phyloP scores from a whole-genome alignment of 2,888 invertebrate genomes.

The Eupithecia vulgata region DNA sequence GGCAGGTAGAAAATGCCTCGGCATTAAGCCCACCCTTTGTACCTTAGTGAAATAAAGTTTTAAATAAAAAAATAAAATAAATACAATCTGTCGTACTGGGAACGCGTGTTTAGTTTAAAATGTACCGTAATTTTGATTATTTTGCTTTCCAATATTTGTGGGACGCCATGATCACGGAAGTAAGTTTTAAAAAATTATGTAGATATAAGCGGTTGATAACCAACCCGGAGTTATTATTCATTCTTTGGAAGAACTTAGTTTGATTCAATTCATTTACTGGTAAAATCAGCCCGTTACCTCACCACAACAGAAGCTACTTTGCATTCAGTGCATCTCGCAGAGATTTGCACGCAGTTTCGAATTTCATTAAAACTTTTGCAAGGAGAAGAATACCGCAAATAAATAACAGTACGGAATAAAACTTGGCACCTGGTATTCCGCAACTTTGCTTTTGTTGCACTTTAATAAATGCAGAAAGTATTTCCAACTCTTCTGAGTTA shows the following conservation, averaged over 20 bases:
- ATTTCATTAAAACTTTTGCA: conserved; percentile 20
- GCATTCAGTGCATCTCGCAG: conserved; percentile 8
- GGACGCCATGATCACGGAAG: neutral
- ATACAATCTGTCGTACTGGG: too few species aligned
- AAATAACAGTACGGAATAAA: conserved; percentile 30
- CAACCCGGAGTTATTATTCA: too few species aligned
- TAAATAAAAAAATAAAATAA: too few species aligned
- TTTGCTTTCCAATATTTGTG: neutral
- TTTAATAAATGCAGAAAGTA: conserved; percentile 31
- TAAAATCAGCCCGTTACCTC: neutral
- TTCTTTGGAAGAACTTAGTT: neutral
- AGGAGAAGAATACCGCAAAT: conserved; percentile 14
- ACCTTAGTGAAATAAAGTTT: too few species aligned
- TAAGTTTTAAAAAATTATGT: neutral
- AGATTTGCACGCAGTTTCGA: conserved; percentile 12
- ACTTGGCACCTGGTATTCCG: conserved; percentile 28
- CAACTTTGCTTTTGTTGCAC: conserved; percentile 23
- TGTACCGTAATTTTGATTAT: neutral
- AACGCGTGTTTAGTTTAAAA: too few species aligned
- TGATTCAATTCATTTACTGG: neutral
- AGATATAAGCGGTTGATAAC: too few species aligned
- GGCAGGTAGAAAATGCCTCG: too few species aligned
- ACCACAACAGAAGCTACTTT: conserved; percentile 6
- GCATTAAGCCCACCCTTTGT: too few species aligned
- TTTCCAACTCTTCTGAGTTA: conserved; percentile 1